phyloP scores from a whole-genome alignment of 2,888 invertebrate genomes.

The Bellardia pandia region DNA sequence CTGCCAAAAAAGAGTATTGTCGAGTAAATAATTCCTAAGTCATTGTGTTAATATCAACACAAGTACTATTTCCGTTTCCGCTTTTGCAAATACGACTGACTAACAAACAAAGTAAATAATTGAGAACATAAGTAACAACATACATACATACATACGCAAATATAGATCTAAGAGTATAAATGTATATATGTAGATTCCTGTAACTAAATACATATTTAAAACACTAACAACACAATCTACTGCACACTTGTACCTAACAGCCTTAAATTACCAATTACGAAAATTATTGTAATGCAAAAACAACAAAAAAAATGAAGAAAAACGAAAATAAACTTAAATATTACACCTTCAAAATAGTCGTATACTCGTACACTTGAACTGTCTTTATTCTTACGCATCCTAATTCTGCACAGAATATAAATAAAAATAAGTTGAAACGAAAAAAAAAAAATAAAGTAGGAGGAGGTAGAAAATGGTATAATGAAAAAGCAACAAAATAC shows the following conservation, averaged over 20 bases:
- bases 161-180: not conserved
- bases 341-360: constrained; percentile 30
- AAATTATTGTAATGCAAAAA: constrained; percentile 54
- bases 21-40: constrained; percentile 39
- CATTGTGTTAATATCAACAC: constrained; percentile 43
- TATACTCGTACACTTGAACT: not conserved
- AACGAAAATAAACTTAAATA: constrained; percentile 28
- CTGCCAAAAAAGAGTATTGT: constrained; percentile 11
- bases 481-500: constrained; percentile 1
- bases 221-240: not conserved
- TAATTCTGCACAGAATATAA: not conserved
- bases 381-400: not conserved
- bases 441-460: not conserved
- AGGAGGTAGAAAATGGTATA: not conserved
- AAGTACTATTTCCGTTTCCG: constrained; percentile 61
- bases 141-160: not conserved
- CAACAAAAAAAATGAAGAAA: too few species aligned
- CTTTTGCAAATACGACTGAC: constrained; percentile 27
- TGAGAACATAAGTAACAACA: not conserved
- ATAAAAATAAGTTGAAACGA: not conserved
- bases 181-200: not conserved
- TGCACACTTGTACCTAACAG: constrained; percentile 1
- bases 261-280: constrained; percentile 62
- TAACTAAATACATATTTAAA: too few species aligned
- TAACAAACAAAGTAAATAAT: not conserved